Conservation (phyloP, 2,888 invertebrate genomes). For the Amphipoea oculea region DNA sequence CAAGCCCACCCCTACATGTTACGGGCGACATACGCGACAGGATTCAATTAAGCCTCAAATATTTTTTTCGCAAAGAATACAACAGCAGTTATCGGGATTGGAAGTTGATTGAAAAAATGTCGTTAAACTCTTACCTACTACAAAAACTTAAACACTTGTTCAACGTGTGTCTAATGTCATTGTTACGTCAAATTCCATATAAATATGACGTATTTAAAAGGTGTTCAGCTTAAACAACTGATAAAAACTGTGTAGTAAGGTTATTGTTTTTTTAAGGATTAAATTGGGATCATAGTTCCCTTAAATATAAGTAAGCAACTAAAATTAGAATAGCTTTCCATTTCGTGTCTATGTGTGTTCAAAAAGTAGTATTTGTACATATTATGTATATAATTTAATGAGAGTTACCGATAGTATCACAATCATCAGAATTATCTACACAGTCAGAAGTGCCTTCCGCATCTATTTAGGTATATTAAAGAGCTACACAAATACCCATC, state of each 20-base stretch:
- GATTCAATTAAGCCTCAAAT: constrained; percentile 63
- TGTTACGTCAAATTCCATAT: too few species aligned
- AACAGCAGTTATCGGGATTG: constrained; percentile 26
- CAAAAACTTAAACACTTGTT: too few species aligned
- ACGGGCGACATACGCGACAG: constrained; percentile 43
- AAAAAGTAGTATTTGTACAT: neutral
- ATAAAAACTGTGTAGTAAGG: too few species aligned
- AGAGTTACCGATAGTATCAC: neutral
- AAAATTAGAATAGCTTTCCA: neutral
- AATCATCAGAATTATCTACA: neutral
- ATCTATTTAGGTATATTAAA: neutral
- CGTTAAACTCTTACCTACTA: constrained; percentile 17
- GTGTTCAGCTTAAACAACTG: too few species aligned
- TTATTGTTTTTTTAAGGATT: neutral
- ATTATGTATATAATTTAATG: neutral
- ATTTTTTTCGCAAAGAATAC: constrained; percentile 38
- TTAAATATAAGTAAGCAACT: neutral
- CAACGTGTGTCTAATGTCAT: too few species aligned
- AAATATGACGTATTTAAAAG: too few species aligned
- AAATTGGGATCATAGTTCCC: neutral
- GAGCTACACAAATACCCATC: neutral
- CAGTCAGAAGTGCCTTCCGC: neutral
- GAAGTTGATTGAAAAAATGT: constrained; percentile 33
- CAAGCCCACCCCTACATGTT: constrained; percentile 47
- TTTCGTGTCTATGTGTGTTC: neutral